Evolutionary conservation across 2,888 invertebrate genomes (phyloP), one percentile per base, ranked within the genome.

Genomic region (Muschampia staudingeri): DNA sequence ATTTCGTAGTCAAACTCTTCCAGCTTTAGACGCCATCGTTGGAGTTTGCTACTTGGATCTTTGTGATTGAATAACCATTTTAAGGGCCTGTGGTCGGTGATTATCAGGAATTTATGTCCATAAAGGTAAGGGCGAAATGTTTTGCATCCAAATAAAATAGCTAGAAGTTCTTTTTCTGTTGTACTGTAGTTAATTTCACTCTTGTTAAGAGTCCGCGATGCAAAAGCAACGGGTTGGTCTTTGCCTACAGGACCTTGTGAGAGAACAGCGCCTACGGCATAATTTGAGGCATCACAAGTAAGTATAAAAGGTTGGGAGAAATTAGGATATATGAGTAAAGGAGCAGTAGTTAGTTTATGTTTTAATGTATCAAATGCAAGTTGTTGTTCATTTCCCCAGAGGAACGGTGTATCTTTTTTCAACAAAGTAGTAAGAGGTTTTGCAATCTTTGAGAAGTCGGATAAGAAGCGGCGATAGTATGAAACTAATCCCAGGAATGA

Each of bases 391-490:
- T 37, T 67, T 19, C 2, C 19, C 67, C 67, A 67, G 6, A 9
- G 11, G 30, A 67, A 67, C 3, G 34, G 67, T 5, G 16, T 67
- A 2, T 67, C 67, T 8, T 67, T 67, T 34, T 67, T 67, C 3
- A 67, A 16, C 1, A 67, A 34, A 8, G 14, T 16, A 16, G 67
- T 67, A 11, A 67, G 19, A 1, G 67, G 67, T 67, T 73, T 72
- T 0, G 72, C 87, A 4, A 89, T 81, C 67, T 87, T 86, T 2
- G 91, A 84, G 76, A 91, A 93, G n/a, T 91, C 79, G 34, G 82
- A 76, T 1, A 94, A 93, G 78, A 93, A 94, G 61, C 91, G 86
- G 8, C 93, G 61, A 70, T 94, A 93, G 78, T 93, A 94, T 0
- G 91, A 91, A 0, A 88, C 82, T n/a, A 94, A 76, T 1, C 93